Evolutionary conservation across 2,797 vertebrate species (phyloP).

Genomic region (Ptychadena robeensis): DNA sequence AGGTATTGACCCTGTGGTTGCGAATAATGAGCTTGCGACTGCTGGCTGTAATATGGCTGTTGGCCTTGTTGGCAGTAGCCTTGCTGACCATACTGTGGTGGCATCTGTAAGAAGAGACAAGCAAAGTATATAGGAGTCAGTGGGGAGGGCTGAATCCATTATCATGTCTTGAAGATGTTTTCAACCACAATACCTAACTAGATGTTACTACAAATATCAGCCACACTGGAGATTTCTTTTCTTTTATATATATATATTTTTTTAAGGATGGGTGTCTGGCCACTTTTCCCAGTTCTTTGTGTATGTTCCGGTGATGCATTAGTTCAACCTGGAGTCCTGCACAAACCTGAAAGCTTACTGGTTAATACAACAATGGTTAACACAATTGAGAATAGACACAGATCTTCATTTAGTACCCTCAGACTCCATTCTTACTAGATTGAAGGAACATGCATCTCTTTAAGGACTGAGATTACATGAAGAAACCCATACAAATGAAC

Average conservation of each 20-base stretch:
- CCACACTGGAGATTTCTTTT: neutral
- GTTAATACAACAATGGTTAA: neutral
- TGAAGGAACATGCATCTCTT: neutral
- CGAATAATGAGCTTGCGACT: slow-evolving; percentile 84
- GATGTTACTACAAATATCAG: neutral
- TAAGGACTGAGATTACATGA: neutral
- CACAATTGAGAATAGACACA: no score
- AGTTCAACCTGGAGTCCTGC: no score
- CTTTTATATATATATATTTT: no score
- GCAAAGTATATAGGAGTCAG: slow-evolving; percentile 64
- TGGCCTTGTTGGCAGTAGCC: slow-evolving; percentile 89
- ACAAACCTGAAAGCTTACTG: neutral
- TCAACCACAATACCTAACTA: neutral
- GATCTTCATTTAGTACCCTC: no score
- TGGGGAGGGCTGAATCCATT: slow-evolving; percentile 43
- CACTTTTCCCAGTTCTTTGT: no score
- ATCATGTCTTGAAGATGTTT: neutral
- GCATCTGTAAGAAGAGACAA: slow-evolving; percentile 82
- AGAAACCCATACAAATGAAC: no score
- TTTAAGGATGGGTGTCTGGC: neutral
- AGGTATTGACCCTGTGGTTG: slow-evolving; percentile 87
- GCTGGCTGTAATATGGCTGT: slow-evolving; percentile 90
- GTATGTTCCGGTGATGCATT: no score
- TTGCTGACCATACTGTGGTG: slow-evolving; percentile 87
- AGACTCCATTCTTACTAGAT: no score